Conservation (phyloP, 2,888 invertebrate genomes). For the Macrophya annulata region DNA sequence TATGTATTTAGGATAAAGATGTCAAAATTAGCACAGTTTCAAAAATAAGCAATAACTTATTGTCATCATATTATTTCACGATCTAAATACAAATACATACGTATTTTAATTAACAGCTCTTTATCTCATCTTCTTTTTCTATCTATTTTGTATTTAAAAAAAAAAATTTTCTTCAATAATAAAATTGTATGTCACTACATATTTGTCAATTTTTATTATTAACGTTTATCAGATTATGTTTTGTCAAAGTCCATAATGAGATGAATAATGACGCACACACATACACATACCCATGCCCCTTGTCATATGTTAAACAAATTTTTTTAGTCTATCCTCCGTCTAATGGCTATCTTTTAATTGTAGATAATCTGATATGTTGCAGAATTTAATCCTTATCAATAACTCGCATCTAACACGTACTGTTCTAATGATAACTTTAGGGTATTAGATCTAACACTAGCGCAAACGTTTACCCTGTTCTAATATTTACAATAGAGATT, state of each 20-base stretch:
- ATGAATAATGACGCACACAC: not conserved
- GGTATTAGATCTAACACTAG: not conserved
- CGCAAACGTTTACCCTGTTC: constrained; percentile 11
- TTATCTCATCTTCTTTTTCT: not conserved
- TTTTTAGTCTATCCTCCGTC: not conserved
- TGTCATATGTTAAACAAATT: not conserved
- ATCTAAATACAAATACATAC: not conserved
- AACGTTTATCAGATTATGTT: no score
- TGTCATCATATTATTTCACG: constrained; percentile 26
- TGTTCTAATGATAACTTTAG: not conserved
- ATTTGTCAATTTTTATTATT: no score
- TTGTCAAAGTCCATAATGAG: not conserved
- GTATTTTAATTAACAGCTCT: not conserved
- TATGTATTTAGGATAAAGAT: not conserved
- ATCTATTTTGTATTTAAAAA: constrained; percentile 15
- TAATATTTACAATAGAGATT: constrained; percentile 47
- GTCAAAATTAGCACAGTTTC: not conserved
- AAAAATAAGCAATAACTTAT: constrained; percentile 3
- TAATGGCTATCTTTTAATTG: not conserved
- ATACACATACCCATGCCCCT: not conserved
- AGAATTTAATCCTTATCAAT: constrained; percentile 35
- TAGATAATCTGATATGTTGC: not conserved
- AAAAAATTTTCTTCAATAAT: not conserved
- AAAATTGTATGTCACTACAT: no score
- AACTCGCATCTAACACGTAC: not conserved